Evolutionary conservation across 1,140 invertebrate genomes (phyloP).

Genomic region (Drosophila pallidifrons): DNA sequence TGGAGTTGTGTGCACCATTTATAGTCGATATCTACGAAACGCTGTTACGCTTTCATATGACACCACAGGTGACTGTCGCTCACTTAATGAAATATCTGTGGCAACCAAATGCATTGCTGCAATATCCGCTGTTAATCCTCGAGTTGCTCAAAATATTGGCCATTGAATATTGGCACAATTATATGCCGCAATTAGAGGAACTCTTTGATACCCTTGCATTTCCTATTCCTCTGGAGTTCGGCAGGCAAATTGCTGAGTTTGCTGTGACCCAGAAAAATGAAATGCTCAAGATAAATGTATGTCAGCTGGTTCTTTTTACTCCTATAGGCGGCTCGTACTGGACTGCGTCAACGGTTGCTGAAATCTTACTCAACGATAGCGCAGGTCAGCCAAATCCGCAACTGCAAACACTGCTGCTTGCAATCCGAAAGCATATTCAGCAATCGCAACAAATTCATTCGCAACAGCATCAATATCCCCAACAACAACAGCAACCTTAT

Average conservation of each 20-base stretch:
- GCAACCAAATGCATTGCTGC: conserved; percentile 22
- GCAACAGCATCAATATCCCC: neutral
- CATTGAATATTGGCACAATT: conserved; percentile 48
- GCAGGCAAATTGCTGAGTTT: neutral
- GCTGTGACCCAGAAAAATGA: conserved; percentile 2
- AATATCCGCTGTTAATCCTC: neutral
- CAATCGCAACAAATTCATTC: neutral
- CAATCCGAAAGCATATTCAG: neutral
- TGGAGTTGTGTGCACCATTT: neutral
- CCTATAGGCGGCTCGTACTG: neutral
- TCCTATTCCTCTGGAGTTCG: conserved; percentile 32
- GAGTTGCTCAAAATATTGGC: conserved; percentile 31
- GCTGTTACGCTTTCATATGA: conserved; percentile 14
- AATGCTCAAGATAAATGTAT: neutral
- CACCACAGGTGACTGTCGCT: neutral
- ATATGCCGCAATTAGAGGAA: conserved; percentile 12
- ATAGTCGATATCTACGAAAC: conserved; percentile 3
- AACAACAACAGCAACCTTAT: neutral
- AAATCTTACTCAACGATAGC: neutral
- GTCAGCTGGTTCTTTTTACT: conserved; percentile 1
- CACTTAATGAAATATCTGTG: conserved; percentile 58
- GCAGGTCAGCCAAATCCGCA: neutral
- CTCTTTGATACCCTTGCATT: conserved; percentile 26
- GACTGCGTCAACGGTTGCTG: too few species aligned
- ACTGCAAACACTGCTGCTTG: neutral